Conservation (phyloP, 2,797 vertebrate species). For the Hyperoplus immaculatus region DNA sequence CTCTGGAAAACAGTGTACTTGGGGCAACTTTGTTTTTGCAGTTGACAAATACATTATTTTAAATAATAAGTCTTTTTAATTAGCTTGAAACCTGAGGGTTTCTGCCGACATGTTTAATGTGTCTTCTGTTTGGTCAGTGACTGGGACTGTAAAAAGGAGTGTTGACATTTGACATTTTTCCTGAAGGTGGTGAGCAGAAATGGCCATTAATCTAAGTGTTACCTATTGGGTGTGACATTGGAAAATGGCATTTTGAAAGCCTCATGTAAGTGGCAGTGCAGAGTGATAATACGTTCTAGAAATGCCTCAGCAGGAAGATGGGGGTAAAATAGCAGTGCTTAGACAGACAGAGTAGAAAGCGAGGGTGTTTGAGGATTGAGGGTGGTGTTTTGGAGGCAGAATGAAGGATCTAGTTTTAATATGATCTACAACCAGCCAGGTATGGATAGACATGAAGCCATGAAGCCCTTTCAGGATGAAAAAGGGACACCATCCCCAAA, state of each 20-base stretch:
- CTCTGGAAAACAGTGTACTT: slow-evolving; percentile 14
- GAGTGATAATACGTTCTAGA: slow-evolving; percentile 44
- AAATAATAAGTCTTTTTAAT: slow-evolving; percentile 19
- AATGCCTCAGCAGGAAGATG: slow-evolving; percentile 40
- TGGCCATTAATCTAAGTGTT: slow-evolving; percentile 38
- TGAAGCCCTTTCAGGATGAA: slow-evolving; percentile 9
- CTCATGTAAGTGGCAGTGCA: slow-evolving; percentile 50
- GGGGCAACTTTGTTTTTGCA: slow-evolving; percentile 19
- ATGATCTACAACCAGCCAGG: slow-evolving; percentile 45
- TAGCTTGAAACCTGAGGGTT: slow-evolving; percentile 2
- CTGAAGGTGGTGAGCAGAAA: slow-evolving; percentile 29
- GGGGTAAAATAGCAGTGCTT: slow-evolving; percentile 45
- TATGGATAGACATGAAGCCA: slow-evolving; percentile 2
- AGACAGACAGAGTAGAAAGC: slow-evolving; percentile 35
- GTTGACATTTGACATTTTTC: not conserved
- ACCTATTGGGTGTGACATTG: slow-evolving; percentile 51
- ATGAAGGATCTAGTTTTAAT: slow-evolving; percentile 62
- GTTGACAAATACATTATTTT: slow-evolving; percentile 20
- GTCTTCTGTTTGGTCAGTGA: slow-evolving; percentile 22
- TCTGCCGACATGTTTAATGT: not conserved
- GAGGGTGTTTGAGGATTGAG: slow-evolving; percentile 24
- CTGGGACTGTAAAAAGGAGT: not conserved
- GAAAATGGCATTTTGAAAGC: slow-evolving; percentile 61
- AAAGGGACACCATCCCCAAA: slow-evolving; percentile 15
- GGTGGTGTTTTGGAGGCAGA: slow-evolving; percentile 44